Evolutionary conservation across 2,888 invertebrate species (phyloP).

Genomic region (Leptothorax acervorum): DNA sequence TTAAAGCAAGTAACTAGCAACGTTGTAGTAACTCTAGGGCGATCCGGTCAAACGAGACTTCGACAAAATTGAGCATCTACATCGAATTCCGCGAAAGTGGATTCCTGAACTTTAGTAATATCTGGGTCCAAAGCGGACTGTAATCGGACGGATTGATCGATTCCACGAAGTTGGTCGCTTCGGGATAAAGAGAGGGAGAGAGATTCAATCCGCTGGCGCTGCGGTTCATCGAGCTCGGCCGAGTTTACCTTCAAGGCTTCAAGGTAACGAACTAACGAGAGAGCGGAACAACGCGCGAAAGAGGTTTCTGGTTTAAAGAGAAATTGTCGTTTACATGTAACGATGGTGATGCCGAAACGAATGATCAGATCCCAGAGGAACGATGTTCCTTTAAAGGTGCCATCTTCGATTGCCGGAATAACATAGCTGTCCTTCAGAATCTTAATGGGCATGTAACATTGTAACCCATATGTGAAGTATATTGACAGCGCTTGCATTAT

Average conservation of each 20-base stretch:
- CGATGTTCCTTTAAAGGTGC: constrained; percentile 62
- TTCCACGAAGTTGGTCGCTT: constrained; percentile 61
- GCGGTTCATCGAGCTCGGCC: constrained; percentile 58
- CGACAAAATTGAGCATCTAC: constrained; percentile 67
- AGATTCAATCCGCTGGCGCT: constrained; percentile 62
- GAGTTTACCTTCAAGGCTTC: constrained; percentile 67
- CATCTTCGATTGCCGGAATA: constrained; percentile 64
- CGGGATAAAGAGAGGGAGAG: constrained; percentile 55
- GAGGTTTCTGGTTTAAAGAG: constrained; percentile 6
- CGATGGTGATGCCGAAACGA: constrained; percentile 71
- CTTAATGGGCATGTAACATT: constrained; percentile 77
- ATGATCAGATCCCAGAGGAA: constrained; percentile 73
- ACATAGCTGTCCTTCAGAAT: constrained; percentile 71
- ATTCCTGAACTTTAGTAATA: constrained; percentile 73
- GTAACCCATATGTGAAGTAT: constrained; percentile 77
- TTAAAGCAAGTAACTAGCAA: constrained; percentile 26
- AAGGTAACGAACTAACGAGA: constrained; percentile 48
- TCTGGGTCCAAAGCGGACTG: constrained; percentile 64
- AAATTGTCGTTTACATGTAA: constrained; percentile 70
- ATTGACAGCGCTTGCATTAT: constrained; percentile 74
- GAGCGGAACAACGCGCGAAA: neutral
- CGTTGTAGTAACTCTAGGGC: constrained; percentile 36
- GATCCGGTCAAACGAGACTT: constrained; percentile 51
- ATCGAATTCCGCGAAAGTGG: constrained; percentile 71
- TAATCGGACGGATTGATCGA: constrained; percentile 72